Conservation (phyloP, 2,113 vertebrate genomes). For the Capreolus pygargus region DNA sequence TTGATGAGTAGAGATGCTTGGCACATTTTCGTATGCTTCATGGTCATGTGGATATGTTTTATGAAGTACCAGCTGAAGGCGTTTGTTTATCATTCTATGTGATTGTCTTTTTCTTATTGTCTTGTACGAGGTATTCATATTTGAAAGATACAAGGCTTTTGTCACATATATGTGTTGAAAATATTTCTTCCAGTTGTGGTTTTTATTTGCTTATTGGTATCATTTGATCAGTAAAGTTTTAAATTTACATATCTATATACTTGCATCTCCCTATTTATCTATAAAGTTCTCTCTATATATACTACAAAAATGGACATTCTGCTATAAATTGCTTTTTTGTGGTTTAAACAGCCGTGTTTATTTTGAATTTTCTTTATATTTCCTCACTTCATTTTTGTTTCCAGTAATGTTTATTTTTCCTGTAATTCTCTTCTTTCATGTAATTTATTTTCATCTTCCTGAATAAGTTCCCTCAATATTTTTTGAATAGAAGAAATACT, state of each 20-base stretch:
- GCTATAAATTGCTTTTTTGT: not conserved
- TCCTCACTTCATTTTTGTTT: not conserved
- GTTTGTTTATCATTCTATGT: not conserved
- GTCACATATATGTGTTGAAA: not conserved
- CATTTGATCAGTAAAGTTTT: not conserved
- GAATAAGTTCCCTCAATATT: not conserved
- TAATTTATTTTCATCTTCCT: not conserved
- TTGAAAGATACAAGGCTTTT: not conserved
- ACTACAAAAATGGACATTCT: not conserved
- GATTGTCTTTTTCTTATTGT: not conserved
- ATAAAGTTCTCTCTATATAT: not conserved
- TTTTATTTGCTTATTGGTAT: not conserved
- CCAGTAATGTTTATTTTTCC: not conserved
- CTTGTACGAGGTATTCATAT: not conserved
- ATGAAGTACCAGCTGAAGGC: not conserved
- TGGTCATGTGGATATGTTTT: not conserved
- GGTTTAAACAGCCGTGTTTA: not conserved
- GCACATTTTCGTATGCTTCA: not conserved
- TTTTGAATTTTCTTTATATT: not conserved
- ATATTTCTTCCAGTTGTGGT: not conserved
- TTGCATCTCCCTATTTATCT: not conserved
- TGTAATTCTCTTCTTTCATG: not conserved
- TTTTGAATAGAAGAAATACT: not conserved
- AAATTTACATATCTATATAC: not conserved
- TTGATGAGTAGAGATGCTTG: not conserved